Percentiles rank a stretch among this genome's conserved stretches.
These are phyloP conservation scores for Orussus abietinus DNA, from an alignment of 1,140 invertebrate species.

Conservation along the genomic window DNA sequence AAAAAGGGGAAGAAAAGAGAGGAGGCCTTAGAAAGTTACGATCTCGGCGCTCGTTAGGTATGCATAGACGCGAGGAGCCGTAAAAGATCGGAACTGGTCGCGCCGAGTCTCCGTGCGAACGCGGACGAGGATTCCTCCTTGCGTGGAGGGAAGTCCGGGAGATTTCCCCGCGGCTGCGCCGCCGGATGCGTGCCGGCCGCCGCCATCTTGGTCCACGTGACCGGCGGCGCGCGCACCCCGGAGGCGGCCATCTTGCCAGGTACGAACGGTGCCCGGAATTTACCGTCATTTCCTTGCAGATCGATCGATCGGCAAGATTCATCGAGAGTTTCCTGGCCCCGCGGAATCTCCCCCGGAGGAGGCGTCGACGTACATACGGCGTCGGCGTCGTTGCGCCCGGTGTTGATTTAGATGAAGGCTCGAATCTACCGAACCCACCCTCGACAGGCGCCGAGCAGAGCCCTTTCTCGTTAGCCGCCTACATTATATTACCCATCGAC, in stretches of 20 bases:
- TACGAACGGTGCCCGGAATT: no score
- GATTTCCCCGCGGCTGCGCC: no score
- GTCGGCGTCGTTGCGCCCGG: conserved; percentile 18
- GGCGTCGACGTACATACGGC: background rate
- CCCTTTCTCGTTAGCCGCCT: conserved; percentile 51
- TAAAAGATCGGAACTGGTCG: conserved; percentile 15
- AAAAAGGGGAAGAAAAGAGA: no score
- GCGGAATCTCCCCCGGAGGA: background rate
- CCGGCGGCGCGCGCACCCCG: no score
- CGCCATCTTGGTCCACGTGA: no score
- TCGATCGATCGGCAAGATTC: no score
- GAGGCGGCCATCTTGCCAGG: no score
- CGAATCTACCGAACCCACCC: conserved; percentile 43
- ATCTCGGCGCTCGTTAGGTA: conserved; percentile 34
- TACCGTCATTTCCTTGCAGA: no score
- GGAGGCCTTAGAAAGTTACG: conserved; percentile 31
- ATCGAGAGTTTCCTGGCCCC: background rate
- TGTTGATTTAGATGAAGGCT: conserved; percentile 33
- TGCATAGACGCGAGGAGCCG: conserved; percentile 33
- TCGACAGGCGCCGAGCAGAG: conserved; percentile 26
- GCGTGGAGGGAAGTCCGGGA: no score
- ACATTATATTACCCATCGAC: conserved; percentile 51
- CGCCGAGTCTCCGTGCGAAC: no score
- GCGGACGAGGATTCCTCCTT: no score
- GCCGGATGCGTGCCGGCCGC: no score